Evolutionary conservation across 2,797 vertebrate species (phyloP), one percentile per base, ranked within the genome.

Genomic region (Sorex maritimensis): DNA sequence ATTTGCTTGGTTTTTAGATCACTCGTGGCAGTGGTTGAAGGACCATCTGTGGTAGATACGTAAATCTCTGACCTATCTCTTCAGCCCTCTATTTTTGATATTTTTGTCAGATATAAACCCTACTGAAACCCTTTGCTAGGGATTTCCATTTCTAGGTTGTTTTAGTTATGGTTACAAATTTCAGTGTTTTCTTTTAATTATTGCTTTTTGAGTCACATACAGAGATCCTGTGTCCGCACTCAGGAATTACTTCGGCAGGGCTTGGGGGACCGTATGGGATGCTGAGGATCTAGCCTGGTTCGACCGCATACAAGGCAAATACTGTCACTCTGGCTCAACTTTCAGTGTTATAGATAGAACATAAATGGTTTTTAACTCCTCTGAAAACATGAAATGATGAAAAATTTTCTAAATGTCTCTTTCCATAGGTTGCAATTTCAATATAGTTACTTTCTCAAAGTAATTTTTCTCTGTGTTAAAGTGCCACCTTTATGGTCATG

Each of bases 361-460:
- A 81, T 82, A 86, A 24, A 81, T 63, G 85, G 17, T 93, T 95
- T 88, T 88, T 65, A 73, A 9, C 44, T 74, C 55, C 14, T 58
- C 67, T 19, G 86, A 55, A 93, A 68, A 67, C 34, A 58, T 15
- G 15, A 58, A 30, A 69, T 82, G 74, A 85, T 72, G n/a, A 12
- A 91, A 81, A 52, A 78, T 63, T 63, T 85, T 91, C 21, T 15
- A 78, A 79, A 82, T 21, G 28, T 67, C 7, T 73, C 2, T 91
- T 95, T 92, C 21, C 55, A 4, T 71, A 71, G 9, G 14, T 58
- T 58, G 19, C 2, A 17, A 2, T 58, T 58, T 58, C 55, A 58
- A 58, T 6, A 58, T 41, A 34, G 77, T 2, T 44, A 9, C 38
- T 84, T 90, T 95, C 83, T 15, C 17, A 85, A 87, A 77, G 81